These are phyloP conservation scores for Chaenodraco wilsoni DNA, from an alignment of 2,797 vertebrate species.

Conservation along the genomic window DNA sequence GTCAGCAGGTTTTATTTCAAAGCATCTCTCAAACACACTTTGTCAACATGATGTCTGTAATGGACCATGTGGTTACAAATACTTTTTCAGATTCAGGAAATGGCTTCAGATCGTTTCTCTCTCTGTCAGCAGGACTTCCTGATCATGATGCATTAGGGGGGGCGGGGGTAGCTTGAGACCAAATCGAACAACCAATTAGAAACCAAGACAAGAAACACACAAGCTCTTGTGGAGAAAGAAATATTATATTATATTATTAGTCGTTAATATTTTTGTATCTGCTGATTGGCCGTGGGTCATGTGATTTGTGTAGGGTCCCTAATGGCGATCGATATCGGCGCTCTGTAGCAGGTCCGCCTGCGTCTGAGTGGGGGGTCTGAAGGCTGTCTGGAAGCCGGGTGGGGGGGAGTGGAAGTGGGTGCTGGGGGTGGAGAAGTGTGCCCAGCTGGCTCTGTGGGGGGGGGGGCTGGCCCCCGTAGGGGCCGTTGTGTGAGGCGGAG, in stretches of 20 bases:
- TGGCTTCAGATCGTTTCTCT: not conserved
- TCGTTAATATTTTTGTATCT: constrained; percentile 83
- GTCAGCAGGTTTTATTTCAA: not conserved
- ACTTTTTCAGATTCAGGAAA: not conserved
- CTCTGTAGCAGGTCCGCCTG: constrained; percentile 95
- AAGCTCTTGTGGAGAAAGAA: constrained; percentile 67
- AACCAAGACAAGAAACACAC: constrained; percentile 71
- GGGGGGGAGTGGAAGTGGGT: constrained; percentile 91
- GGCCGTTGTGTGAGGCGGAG: constrained; percentile 84
- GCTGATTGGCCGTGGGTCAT: not conserved
- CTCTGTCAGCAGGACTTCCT: not conserved
- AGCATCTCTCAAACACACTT: not conserved
- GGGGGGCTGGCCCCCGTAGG: constrained; percentile 84
- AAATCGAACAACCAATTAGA: constrained; percentile 56
- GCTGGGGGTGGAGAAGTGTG: constrained; percentile 84
- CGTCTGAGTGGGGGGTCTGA: constrained; percentile 91
- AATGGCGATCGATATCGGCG: constrained; percentile 90
- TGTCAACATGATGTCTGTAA: not conserved
- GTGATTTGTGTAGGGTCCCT: constrained; percentile 73
- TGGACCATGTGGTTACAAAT: not conserved
- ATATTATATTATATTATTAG: constrained; percentile 81
- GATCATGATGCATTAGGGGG: constrained; percentile 39
- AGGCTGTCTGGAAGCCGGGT: constrained; percentile 93
- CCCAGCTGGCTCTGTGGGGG: constrained; percentile 92
- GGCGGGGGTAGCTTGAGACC: constrained; percentile 75